Conservation (phyloP, 2,797 vertebrate genomes). For the Leptoclinus maculatus region DNA sequence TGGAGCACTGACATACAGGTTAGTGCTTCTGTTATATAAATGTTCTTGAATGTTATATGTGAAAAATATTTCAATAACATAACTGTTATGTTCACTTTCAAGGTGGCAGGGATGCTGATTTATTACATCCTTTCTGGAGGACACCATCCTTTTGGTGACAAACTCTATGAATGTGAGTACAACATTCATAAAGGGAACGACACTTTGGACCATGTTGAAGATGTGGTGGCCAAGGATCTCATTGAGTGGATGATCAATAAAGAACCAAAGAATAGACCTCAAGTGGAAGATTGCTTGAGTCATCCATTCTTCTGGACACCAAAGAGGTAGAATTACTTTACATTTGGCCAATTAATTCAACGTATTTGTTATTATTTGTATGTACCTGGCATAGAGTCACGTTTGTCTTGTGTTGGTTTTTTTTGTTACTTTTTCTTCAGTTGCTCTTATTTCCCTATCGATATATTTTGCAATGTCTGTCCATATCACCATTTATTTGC, state of each 20-base stretch:
- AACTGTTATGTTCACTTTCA: not conserved
- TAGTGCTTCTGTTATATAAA: not conserved
- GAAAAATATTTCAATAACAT: not conserved
- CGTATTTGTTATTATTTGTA: conserved; percentile 3
- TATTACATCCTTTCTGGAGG: conserved; percentile 79
- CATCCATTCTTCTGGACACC: conserved; percentile 76
- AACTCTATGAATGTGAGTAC: not conserved
- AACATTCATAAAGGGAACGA: conserved; percentile 62
- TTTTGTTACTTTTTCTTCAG: too few relatives aligned
- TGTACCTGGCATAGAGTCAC: not conserved
- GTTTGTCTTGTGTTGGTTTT: too few relatives aligned
- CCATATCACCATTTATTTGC: too few relatives aligned
- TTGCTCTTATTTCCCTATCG: too few relatives aligned
- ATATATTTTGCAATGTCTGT: too few relatives aligned
- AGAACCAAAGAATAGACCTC: conserved; percentile 64
- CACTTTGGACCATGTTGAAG: conserved; percentile 61
- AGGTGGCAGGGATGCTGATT: conserved; percentile 80
- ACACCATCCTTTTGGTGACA: conserved; percentile 43
- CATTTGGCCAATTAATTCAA: not conserved
- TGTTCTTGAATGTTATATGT: accelerated
- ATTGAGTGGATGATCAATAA: conserved; percentile 71
- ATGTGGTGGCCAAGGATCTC: conserved; percentile 71
- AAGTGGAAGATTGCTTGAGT: conserved; percentile 62
- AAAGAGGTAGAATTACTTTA: conserved; percentile 2
- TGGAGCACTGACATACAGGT: conserved; percentile 76